A percentile compares a stretch with the other conserved stretches of the same genome.
These are phyloP conservation scores for Agrochola litura DNA, from an alignment of 2,888 invertebrate species.

Conservation along the genomic window DNA sequence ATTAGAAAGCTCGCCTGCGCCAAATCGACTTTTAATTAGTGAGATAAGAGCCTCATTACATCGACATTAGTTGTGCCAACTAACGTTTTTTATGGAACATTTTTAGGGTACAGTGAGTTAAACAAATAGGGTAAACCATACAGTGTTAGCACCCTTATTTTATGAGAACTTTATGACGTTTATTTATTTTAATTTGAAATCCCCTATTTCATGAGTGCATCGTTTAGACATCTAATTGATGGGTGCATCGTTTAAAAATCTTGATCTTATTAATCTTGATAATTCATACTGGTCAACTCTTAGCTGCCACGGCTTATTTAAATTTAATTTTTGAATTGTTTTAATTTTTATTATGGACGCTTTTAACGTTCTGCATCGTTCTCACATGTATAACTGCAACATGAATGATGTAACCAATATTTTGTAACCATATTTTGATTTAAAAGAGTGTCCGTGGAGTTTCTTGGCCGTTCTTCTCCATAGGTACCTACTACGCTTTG, in stretches of 20 bases:
- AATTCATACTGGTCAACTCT: too few species aligned
- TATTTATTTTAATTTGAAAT: neutral
- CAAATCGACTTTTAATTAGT: slow-evolving; percentile 90
- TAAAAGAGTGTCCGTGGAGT: too few species aligned
- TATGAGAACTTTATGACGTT: neutral
- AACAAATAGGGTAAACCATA: slow-evolving; percentile 24
- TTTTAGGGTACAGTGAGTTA: slow-evolving; percentile 74
- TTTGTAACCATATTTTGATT: too few species aligned
- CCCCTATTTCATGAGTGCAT: neutral
- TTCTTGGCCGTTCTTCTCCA: too few species aligned
- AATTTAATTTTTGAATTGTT: too few species aligned
- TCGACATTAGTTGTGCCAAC: slow-evolving; percentile 86
- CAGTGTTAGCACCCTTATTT: slow-evolving; percentile 10
- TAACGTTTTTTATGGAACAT: slow-evolving; percentile 78
- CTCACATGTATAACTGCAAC: too few species aligned
- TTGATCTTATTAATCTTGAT: neutral
- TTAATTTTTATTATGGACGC: too few species aligned
- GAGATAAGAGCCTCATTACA: slow-evolving; percentile 88
- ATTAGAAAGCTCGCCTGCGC: slow-evolving; percentile 83
- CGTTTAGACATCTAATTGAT: neutral
- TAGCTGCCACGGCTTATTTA: too few species aligned
- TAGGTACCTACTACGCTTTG: too few species aligned
- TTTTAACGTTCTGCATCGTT: too few species aligned
- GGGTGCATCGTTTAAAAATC: neutral
- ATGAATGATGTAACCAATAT: too few species aligned